Evolutionary conservation across 2,797 vertebrate genomes (phyloP), one percentile per base, ranked within the genome.

Genomic region (Clarias pachynema): DNA sequence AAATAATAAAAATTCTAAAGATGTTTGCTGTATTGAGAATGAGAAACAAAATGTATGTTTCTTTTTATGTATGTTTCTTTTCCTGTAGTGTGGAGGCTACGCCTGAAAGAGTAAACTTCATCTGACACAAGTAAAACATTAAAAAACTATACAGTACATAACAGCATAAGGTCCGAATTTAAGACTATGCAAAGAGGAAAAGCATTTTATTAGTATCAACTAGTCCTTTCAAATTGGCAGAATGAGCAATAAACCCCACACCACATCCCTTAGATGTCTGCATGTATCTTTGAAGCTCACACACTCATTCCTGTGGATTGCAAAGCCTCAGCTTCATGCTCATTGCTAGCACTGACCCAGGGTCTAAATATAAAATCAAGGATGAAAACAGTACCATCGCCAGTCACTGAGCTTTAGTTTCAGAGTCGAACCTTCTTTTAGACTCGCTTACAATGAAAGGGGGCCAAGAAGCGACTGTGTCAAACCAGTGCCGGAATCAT

Each of bases 361-460:
- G 49, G 69, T 62, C 91, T 92, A 92, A 92, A 92, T 90, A 87
- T 70, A 91, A 90, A 87, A 57, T 69, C 6, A 87, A 70, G 70
- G 69, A 59, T 83, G 70, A 34, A 53, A 77, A 84, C 85, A 87
- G 57, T 88, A 31, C 44, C 79, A 85, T 85, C 84, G 90, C 86
- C 81, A 86, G 83, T 84, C 77, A 70, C 72, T 24, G 14, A 16
- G 79, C 69, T 90, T 85, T 4, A 78, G 81, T 91, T 88, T 79
- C 22, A 89, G 56, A 74, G 63, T 37, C 68, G 72, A 79, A 72
- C 87, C 70, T 86, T 40, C 12, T 84, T 60, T 73, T 62, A 74
- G 40, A 57, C 56, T 82, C 78, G 26, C 24, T 12, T 40, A 63
- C 14, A 79, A 20, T 63, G n/a, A n/a, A 79, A 16, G 12, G 3